Percentiles rank a stretch among this genome's conserved stretches.
Conservation (phyloP, 2,113 vertebrate species). For the Sturnus vulgaris region DNA sequence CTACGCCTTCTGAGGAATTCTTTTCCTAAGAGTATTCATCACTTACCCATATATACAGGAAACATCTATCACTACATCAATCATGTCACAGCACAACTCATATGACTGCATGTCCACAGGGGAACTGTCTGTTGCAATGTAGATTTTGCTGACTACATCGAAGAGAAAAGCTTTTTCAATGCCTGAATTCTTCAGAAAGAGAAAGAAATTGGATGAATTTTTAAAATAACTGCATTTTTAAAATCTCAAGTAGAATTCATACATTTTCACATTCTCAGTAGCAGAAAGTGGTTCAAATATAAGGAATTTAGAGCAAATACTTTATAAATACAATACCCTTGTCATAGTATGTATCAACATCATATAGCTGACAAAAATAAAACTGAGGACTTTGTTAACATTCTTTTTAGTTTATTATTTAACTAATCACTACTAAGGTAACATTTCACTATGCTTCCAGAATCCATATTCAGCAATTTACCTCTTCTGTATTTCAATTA, state of each 20-base stretch:
- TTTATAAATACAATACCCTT: neutral
- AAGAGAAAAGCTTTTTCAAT: slow-evolving; percentile 99
- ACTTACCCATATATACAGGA: slow-evolving; percentile 99
- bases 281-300: neutral
- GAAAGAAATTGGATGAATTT: slow-evolving; percentile 43
- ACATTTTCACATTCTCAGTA: neutral
- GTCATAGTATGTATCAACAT: neutral
- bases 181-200: slow-evolving; percentile 91
- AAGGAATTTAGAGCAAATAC: neutral
- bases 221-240: neutral
- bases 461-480: neutral
- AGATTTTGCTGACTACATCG: slow-evolving; percentile 99
- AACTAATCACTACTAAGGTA: neutral
- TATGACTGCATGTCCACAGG: slow-evolving; percentile 99
- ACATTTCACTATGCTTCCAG: neutral
- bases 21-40: neutral
- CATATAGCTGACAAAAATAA: neutral
- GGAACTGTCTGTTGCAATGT: slow-evolving; percentile 98
- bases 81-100: slow-evolving; percentile 98
- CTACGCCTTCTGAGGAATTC: neutral
- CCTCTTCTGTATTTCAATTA: neutral
- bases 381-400: neutral
- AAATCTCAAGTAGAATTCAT: neutral
- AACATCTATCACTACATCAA: slow-evolving; percentile 98
- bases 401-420: neutral